Base-by-base conservation (phyloP, 2,797 vertebrate species). In the Eidolon dupreanum region DNA sequence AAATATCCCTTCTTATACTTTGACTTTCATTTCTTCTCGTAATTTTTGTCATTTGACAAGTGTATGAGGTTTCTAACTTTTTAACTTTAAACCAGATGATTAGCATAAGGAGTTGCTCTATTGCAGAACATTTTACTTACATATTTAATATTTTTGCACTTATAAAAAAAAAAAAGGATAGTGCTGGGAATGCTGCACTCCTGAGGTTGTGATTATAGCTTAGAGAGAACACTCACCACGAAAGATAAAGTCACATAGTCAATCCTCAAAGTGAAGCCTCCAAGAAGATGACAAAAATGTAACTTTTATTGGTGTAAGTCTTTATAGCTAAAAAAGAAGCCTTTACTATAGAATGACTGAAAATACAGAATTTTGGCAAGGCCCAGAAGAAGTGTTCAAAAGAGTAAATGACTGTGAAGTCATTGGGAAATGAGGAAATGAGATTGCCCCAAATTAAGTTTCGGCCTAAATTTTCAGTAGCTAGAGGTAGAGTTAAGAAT, bases 71-170 rank as follows among this genome's bases (percentile, higher is more conserved):
- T 92, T 88, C 46, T 96, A 36, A 36, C 75, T 89, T 95, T 88
- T 97, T 95, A 63, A 94, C 55, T 89, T 81, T 90, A 97, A 95
- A 57, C 31, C 84, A 59, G 22, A 82, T 93, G 90, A 77, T 74
- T 43, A 95, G 61, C 88, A 63, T 66, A 83, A 65, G 68, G 86
- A 89, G 17, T 93, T 19, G 82, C 55, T 95, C 79, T 66, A 51
- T 87, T 85, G 41, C 31, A 63, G 95, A 94, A 95, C 3, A 41
- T 83, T 55, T 93, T 90, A 41, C 81, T 94, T 94, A 92, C 93
- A 95, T 97, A 92, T 89, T 97, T 97, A 96, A 92, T 91, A 86
- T 68, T 95, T 95, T 89, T 83, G 88, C 71, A 95, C 59, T 63
- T 68, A 10, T 13, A n/a, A 49, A 15, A 88, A 94, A 88, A 95